Base-by-base conservation (phyloP, 2,888 invertebrate genomes). In the Odontomyia ornata region DNA sequence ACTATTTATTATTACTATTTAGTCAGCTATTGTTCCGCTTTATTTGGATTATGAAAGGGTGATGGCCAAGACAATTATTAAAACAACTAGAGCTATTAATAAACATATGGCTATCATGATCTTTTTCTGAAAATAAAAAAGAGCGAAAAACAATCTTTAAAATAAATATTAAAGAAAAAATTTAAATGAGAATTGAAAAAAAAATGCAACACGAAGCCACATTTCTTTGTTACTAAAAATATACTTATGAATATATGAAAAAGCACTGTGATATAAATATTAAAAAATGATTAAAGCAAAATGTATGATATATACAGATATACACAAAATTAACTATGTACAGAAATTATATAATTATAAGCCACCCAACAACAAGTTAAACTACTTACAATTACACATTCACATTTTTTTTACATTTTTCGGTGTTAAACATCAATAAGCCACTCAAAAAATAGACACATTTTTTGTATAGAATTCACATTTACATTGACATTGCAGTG, bases 51-150 rank as follows among this genome's bases (percentile, higher is more conserved):
- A 47, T 43, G 23, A 76, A 18, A 80, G 73, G 56, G 78, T 72
- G 36, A 64, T 27, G 36, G 69, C 73, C 85, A 93, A 90, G 88
- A 93, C 88, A 88, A 93, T 91, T 89, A 91, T 90, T 89, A 93
- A 90, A 89, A 93, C 91, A 89, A 92, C 89, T 91, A 92, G 88
- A 88, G 91, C 91, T 88, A 93, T 89, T 87, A 91, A 89, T 89
- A 93, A 90, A 92, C 94, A 94, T 90, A 93, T 91, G 88, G 93
- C 90, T 91, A 94, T 93, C 91, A 93, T 91, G 91, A 94, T 92
- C 91, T 93, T 92, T 93, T 94, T 94, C 94, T 94, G 93, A 86
- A 91, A 93, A 89, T 88, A 89, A 91, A 89, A 88, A 82, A 85
- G 88, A 73, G 57, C 43, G 60, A 73, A 88, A 88, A 87, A 87